phyloP scores from a whole-genome alignment of 2,113 vertebrate genomes.

The Balaeniceps rex region DNA sequence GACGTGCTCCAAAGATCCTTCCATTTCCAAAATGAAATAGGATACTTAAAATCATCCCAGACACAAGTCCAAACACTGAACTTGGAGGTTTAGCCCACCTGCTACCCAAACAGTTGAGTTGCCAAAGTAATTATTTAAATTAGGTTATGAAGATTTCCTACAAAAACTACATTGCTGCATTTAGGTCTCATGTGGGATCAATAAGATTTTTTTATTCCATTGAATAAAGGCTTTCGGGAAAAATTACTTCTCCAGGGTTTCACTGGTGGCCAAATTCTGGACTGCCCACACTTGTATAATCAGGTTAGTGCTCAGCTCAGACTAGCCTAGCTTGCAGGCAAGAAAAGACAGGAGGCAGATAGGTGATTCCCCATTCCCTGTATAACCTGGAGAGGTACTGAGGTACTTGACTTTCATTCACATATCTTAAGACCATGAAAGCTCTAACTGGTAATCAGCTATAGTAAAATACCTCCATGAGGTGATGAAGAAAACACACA shows the following conservation, averaged over 20 bases:
- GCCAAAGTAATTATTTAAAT: slow-evolving; percentile 27
- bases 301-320: slow-evolving; percentile 26
- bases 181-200: not conserved
- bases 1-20: slow-evolving; percentile 25
- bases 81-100: slow-evolving; percentile 39
- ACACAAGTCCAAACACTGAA: slow-evolving; percentile 26
- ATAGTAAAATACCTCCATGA: not conserved
- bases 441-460: not conserved
- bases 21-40: slow-evolving; percentile 32
- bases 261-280: not conserved
- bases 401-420: not conserved
- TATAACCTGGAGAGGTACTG: not conserved
- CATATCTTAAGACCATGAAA: not conserved
- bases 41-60: slow-evolving; percentile 19
- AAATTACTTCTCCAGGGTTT: not conserved
- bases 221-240: not conserved
- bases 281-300: not conserved
- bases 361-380: slow-evolving; percentile 40
- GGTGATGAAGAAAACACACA: not conserved
- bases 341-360: slow-evolving; percentile 28
- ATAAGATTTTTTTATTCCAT: not conserved
- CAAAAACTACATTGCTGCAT: not conserved
- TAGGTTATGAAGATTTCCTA: not conserved
- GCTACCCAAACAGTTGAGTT: slow-evolving; percentile 20
- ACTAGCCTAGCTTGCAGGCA: slow-evolving; percentile 40